Percentiles rank a stretch among this genome's conserved stretches.
Conservation (phyloP, 2,113 vertebrate species). For the Rafetus swinhoei region DNA sequence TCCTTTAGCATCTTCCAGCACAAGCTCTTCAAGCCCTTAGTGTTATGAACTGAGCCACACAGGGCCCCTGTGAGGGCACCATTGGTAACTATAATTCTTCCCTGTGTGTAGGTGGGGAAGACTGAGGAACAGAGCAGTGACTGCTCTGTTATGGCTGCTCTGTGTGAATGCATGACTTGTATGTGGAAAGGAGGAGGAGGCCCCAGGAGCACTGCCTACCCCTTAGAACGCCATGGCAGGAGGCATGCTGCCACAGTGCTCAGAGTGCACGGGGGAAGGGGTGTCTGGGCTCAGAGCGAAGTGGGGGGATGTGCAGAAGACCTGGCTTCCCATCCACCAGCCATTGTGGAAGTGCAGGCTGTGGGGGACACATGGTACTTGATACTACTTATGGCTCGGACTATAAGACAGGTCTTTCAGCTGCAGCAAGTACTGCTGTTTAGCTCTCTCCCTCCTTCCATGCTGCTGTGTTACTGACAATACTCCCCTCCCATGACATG, state of each 20-base stretch:
- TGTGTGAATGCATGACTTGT: not conserved
- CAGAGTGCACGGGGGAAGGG: too few relatives aligned
- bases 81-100: not conserved
- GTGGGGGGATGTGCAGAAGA: not conserved
- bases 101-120: not conserved
- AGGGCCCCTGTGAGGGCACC: not conserved
- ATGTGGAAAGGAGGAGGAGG: not conserved
- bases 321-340: not conserved
- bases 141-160: not conserved
- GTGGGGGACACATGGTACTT: not conserved
- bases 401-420: not conserved
- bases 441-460: not conserved
- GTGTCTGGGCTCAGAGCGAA: not conserved
- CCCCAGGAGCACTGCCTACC: not conserved
- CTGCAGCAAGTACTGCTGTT: not conserved
- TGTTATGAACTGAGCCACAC: not conserved
- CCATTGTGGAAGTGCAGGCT: not conserved
- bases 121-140: not conserved
- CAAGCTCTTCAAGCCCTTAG: not conserved
- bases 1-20: not conserved
- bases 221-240: not conserved
- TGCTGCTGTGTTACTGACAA: not conserved
- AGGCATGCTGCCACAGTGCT: not conserved
- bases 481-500: not conserved
- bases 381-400: too few relatives aligned